Evolutionary conservation across 2,113 vertebrate species (phyloP).

Genomic region (Mormyrus lacerda): DNA sequence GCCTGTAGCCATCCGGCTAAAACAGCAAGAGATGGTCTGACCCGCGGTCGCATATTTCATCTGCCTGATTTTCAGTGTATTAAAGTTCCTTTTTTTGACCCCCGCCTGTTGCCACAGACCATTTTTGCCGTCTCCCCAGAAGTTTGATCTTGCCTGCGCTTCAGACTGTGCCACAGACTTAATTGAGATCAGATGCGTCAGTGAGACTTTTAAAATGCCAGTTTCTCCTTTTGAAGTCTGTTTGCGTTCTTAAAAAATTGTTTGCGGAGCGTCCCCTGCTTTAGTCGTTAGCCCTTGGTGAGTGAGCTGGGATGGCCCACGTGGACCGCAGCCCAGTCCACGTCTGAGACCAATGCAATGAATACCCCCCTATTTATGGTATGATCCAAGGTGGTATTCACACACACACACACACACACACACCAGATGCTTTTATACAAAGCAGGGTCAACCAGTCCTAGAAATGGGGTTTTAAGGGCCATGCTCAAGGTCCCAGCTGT

Average conservation of each 20-base stretch:
- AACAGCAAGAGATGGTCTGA: background rate
- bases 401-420: background rate
- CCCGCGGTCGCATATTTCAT: background rate
- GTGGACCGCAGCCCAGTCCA: background rate
- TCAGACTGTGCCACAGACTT: conserved; percentile 21
- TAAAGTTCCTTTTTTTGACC: conserved; percentile 18
- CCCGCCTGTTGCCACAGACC: conserved; percentile 29
- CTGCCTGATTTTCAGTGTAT: conserved; percentile 18
- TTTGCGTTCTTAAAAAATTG: background rate
- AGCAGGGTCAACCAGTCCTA: background rate
- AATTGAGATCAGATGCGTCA: conserved; percentile 36
- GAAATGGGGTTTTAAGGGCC: background rate
- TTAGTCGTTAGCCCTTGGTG: background rate
- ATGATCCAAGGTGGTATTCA: background rate
- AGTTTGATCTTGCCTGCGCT: conserved; percentile 27
- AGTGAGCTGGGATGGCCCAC: background rate
- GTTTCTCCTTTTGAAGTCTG: conserved; percentile 30
- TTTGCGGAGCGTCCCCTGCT: conserved; percentile 13
- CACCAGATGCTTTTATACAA: background rate
- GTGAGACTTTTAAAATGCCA: conserved; percentile 21
- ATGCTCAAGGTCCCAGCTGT: background rate
- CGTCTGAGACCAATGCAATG: background rate
- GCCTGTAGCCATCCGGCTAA: background rate
- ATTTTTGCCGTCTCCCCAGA: conserved; percentile 33
- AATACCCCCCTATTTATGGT: background rate